A percentile compares a stretch with the other conserved stretches of the same genome.
Conservation (phyloP, 2,797 vertebrate species). For the Anguilla megastoma region DNA sequence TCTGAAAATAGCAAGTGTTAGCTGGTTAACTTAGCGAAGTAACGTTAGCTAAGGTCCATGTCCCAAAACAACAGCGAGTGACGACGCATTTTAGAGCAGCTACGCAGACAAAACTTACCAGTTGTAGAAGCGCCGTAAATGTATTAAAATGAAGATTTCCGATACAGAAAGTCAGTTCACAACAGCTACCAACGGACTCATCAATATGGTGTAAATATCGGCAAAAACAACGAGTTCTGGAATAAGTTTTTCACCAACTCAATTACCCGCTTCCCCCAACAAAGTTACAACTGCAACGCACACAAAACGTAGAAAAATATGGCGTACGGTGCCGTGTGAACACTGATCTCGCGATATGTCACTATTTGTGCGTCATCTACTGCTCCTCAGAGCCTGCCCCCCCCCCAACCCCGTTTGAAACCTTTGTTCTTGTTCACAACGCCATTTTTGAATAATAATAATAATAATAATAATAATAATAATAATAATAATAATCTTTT, state of each 20-base stretch:
- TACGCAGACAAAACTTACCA: slow-evolving; percentile 4
- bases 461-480: too few relatives aligned
- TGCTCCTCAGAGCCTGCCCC: too few relatives aligned
- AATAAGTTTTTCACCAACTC: background rate
- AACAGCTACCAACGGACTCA: background rate
- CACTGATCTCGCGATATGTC: slow-evolving; percentile 25
- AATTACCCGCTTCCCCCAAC: background rate
- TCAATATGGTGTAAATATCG: background rate
- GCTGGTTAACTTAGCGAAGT: background rate
- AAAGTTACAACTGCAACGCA: background rate
- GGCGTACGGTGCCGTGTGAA: background rate
- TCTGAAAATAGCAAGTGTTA: background rate
- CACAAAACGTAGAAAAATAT: slow-evolving; percentile 19
- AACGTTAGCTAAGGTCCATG: background rate
- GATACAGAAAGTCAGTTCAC: background rate
- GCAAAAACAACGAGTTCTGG: background rate
- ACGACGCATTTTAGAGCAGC: slow-evolving; percentile 7
- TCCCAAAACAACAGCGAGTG: background rate
- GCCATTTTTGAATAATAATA: too few relatives aligned
- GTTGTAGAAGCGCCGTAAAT: background rate
- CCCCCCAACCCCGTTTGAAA: too few relatives aligned
- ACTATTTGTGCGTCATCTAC: background rate
- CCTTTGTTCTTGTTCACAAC: too few relatives aligned
- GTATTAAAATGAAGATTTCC: background rate
- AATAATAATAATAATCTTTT: too few relatives aligned